These are phyloP conservation scores for Halictus ligatus DNA, from an alignment of 2,888 invertebrate species.

Conservation along the genomic window DNA sequence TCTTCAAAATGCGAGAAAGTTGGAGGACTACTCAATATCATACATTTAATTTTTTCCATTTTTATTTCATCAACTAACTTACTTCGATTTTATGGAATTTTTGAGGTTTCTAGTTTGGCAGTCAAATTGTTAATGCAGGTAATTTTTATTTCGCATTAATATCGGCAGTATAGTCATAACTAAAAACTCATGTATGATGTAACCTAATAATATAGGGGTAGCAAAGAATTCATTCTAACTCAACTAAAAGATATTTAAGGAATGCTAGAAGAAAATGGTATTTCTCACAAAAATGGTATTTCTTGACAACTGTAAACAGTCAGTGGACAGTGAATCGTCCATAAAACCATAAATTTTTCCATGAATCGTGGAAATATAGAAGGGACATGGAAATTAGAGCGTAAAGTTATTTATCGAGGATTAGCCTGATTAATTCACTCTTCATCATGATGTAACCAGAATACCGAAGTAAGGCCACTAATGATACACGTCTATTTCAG, in stretches of 20 bases:
- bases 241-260: too few relatives aligned
- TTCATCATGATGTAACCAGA: neutral
- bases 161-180: too few relatives aligned
- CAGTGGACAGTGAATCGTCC: too few relatives aligned
- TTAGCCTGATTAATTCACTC: neutral
- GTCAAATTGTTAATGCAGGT: too few relatives aligned
- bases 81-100: too few relatives aligned
- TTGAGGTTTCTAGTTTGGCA: too few relatives aligned
- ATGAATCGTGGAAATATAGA: neutral
- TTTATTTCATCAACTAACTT: too few relatives aligned
- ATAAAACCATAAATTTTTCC: neutral
- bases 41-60: too few relatives aligned
- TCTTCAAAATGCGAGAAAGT: too few relatives aligned
- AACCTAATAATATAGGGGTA: neutral
- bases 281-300: too few relatives aligned
- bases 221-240: neutral
- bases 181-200: neutral
- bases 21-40: too few relatives aligned
- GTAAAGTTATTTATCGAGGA: neutral
- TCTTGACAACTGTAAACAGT: neutral
- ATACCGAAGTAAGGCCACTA: neutral
- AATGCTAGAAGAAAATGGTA: neutral
- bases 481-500: neutral
- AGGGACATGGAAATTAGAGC: neutral
- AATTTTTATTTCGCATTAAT: neutral